Evolutionary conservation across 2,113 vertebrate species (phyloP), one percentile per base, ranked within the genome.

Genomic region (Protobothrops flavoviridis): DNA sequence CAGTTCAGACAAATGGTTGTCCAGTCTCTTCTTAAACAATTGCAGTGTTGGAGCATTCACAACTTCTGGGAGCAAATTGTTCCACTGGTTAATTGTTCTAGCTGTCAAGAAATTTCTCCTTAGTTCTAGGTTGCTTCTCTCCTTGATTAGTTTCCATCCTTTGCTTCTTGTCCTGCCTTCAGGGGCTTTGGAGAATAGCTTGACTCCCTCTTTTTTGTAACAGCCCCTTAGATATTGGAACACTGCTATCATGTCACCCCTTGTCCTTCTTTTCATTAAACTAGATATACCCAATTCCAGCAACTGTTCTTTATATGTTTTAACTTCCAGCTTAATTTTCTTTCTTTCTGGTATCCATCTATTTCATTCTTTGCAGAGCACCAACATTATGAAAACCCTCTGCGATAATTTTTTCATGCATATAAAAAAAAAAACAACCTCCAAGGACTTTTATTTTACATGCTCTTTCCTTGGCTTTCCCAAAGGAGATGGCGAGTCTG

Each of bases 331-430:
- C 4, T 69, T 64, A 17, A 12, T 55, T 12, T 17, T 89, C 13
- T 48, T 81, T 56, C n/a, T n/a, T n/a, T n/a, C 45, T 4, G 1
- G 2, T 11, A 0, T 24, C 55, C 17, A 33, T 29, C 1, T 12
- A 53, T 24, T 52, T 2, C 24, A 45, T 3, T 0, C 2, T 50
- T 86, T 87, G 43, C 3, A 9, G 4, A 85, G 29, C 6, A 2
- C 85, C 0, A 0, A 17, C 6, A 29, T 3, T 4, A 21, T 1
- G 13, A 17, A 15, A 6, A 5, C 3, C 59, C 2, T 43, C 0
- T 52, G n/a, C 20, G 0, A 13, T 7, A 0, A 0, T 4, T 5
- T 39, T 43, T 8, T 33, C 13, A 17, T 8, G n/a, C 6, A 4
- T 26, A 29, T 61, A 0, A 64, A 64, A 64, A 20, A 55, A 20